Evolutionary conservation across 1,140 invertebrate species (phyloP), one percentile per base, ranked within the genome.

Genomic region (Lasaia peninsularis): DNA sequence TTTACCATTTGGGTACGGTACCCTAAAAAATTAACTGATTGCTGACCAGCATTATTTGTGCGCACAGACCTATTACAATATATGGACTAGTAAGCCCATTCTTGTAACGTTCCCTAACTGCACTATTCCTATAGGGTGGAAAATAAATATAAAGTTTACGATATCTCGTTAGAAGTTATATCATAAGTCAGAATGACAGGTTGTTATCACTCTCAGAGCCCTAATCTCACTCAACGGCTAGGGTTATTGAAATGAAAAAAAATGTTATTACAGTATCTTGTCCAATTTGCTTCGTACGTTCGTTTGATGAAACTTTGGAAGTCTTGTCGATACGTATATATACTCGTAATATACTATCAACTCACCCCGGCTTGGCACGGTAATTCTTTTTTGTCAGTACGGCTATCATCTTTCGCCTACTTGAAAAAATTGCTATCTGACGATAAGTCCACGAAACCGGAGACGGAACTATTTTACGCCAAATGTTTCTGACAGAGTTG

Each of bases 61-160:
- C 8, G 24, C 8, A 28, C 24, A 28, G 24, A 7, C 8, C 24
- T 28, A 0, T 18, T 9, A 9, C 10, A 40, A 10, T 9, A 40
- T 40, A 2, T 3, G 1, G 1, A 18, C 37, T 20, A 2, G 10
- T 28, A 2, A 40, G 18, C 2, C 8, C 10, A 40, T 20, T 20
- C 18, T 5, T 4, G 0, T 14, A 20, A 44, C 16, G 10, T 44
- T 2, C 5, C 1, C 2, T 5, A 16, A 2, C 40, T 44, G 16
- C 11, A 20, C 40, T 18, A 44, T 44, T 16, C 16, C 18, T 18
- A 10, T 20, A 44, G 10, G 77, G 77, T 79, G 65, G 67, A 68
- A 69, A 78, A 78, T 79, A 82, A 80, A 79, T 80, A 79, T 69
- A 70, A 58, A 77, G 69, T 85, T 82, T 82, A 85, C 72, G 72